These are phyloP conservation scores for Sceliomorpha sp. DNA, from an alignment of 2,888 invertebrate species.

Conservation along the genomic window DNA sequence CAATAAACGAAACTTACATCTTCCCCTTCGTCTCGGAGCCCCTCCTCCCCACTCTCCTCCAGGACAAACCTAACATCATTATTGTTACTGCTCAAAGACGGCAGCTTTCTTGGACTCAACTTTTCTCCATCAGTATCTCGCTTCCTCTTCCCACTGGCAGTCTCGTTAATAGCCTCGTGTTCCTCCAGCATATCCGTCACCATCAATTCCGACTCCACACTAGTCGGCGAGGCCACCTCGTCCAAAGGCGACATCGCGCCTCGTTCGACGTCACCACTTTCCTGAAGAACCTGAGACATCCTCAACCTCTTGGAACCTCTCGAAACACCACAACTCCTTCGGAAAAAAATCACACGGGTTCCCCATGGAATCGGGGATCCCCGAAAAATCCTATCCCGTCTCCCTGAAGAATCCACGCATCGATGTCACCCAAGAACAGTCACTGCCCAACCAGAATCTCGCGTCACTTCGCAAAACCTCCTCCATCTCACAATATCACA, in stretches of 20 bases:
- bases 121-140: slow-evolving; percentile 67
- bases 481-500: too few relatives aligned
- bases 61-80: slow-evolving; percentile 77
- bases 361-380: background rate
- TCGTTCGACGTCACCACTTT: slow-evolving; percentile 69
- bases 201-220: slow-evolving; percentile 76
- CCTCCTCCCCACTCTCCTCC: slow-evolving; percentile 70
- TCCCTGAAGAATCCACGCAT: slow-evolving; percentile 29
- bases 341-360: background rate
- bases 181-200: slow-evolving; percentile 77
- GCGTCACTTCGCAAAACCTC: too few relatives aligned
- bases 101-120: slow-evolving; percentile 72
- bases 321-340: slow-evolving; percentile 22
- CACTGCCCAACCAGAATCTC: too few relatives aligned
- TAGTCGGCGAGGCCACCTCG: slow-evolving; percentile 74
- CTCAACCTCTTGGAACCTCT: too few relatives aligned
- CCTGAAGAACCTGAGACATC: too few relatives aligned
- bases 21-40: slow-evolving; percentile 71
- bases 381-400: too few relatives aligned
- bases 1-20: slow-evolving; percentile 69
- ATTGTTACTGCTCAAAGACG: slow-evolving; percentile 71
- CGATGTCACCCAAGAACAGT: slow-evolving; percentile 32
- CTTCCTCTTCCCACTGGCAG: slow-evolving; percentile 67
- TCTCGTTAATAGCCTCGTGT: slow-evolving; percentile 60
- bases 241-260: slow-evolving; percentile 76